A percentile compares a stretch with the other conserved stretches of the same genome.
These are phyloP conservation scores for Nesidiocoris tenuis DNA, from an alignment of 2,888 invertebrate genomes.

Conservation along the genomic window DNA sequence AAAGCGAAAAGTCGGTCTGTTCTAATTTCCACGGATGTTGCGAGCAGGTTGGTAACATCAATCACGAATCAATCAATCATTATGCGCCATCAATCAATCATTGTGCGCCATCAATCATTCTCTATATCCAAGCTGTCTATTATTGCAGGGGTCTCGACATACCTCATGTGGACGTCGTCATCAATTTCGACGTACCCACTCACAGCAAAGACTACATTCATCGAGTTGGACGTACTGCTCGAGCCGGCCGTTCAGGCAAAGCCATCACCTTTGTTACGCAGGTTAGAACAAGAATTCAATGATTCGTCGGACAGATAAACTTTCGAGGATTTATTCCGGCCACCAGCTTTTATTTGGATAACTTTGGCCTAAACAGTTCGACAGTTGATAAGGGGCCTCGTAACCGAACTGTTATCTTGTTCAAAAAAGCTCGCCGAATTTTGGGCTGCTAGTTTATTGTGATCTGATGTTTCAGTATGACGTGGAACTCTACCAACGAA, in stretches of 20 bases:
- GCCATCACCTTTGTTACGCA: conserved; percentile 96
- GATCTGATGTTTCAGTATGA: conserved; percentile 70
- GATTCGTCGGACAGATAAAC: neutral
- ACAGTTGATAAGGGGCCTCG: too few species aligned
- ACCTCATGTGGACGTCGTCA: conserved; percentile 96
- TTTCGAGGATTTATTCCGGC: neutral
- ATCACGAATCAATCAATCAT: too few species aligned
- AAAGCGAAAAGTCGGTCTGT: conserved; percentile 91
- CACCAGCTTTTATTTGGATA: neutral
- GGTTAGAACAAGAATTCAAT: conserved; percentile 56
- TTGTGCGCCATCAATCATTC: too few species aligned
- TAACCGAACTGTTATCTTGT: neutral
- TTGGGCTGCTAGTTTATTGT: conserved; percentile 2
- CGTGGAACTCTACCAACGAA: conserved; percentile 94
- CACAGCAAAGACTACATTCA: conserved; percentile 99
- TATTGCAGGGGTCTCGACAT: conserved; percentile 92
- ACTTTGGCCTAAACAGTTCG: neutral
- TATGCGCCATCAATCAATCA: too few species aligned
- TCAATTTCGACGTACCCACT: conserved; percentile 97
- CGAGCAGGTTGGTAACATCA: conserved; percentile 73
- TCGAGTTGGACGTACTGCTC: conserved; percentile 92
- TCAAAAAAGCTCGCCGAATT: too few species aligned
- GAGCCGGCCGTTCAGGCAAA: conserved; percentile 92
- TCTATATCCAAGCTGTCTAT: too few species aligned
- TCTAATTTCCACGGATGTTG: conserved; percentile 97